Conservation (phyloP, 1,140 invertebrate genomes). For the Drosophila nikananu region DNA sequence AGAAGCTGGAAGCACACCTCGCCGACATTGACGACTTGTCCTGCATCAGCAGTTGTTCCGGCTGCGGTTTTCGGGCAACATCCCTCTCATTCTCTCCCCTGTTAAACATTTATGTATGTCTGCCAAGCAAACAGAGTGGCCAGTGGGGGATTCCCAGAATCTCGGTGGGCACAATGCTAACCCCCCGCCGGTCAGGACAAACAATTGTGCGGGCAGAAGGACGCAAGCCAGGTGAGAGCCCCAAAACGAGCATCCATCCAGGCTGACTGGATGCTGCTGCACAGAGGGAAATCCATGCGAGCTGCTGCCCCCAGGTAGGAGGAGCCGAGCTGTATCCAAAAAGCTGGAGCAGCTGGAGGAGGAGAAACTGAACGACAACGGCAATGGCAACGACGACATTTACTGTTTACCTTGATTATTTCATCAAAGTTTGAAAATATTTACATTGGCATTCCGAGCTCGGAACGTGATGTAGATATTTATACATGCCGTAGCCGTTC, state of each 20-base stretch:
- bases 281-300: constrained; percentile 49
- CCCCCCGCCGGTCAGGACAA: constrained; percentile 29
- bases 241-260: constrained; percentile 48
- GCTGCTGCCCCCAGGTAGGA: constrained; percentile 8
- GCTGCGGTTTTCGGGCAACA: constrained; percentile 15
- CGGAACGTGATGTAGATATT: constrained; percentile 82
- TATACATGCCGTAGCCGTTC: constrained; percentile 64
- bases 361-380: constrained; percentile 26
- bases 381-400: constrained; percentile 68
- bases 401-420: constrained; percentile 83
- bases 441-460: constrained; percentile 82
- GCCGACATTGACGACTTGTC: constrained; percentile 26
- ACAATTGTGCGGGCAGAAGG: constrained; percentile 34
- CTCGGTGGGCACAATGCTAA: constrained; percentile 3
- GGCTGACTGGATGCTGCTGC: background rate
- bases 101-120: constrained; percentile 79
- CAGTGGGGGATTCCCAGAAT: constrained; percentile 5
- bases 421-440: constrained; percentile 84
- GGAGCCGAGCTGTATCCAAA: constrained; percentile 14
- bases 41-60: constrained; percentile 41
- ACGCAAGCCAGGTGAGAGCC: constrained; percentile 3
- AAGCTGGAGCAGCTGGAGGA: constrained; percentile 14
- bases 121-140: constrained; percentile 68
- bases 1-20: background rate
- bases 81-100: background rate